phyloP scores from a whole-genome alignment of 2,797 vertebrate genomes.

The Triplophysa yarkandensis region DNA sequence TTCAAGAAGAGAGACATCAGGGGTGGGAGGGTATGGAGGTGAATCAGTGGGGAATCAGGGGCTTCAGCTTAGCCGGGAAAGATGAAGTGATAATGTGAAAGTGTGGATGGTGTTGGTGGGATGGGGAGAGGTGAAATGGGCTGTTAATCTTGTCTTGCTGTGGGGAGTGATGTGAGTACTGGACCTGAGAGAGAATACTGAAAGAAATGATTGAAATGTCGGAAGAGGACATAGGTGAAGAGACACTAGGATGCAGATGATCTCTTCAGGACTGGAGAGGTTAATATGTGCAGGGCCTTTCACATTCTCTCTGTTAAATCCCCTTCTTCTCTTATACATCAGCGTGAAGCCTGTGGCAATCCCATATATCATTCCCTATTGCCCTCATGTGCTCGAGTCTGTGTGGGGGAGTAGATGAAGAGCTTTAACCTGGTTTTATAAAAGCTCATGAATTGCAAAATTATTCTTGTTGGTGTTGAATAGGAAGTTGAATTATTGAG shows the following conservation, averaged over 20 bases:
- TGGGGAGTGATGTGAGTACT: conserved; percentile 18
- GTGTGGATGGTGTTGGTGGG: not conserved
- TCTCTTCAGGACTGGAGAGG: not conserved
- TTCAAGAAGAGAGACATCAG: not conserved
- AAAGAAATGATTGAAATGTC: not conserved
- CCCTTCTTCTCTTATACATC: not conserved
- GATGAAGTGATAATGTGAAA: conserved; percentile 24
- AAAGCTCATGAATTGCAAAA: not conserved
- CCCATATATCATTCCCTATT: not conserved
- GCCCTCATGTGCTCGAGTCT: not conserved
- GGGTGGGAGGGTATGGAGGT: not conserved
- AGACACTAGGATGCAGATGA: not conserved
- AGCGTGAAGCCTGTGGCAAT: not conserved
- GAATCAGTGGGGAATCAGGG: not conserved
- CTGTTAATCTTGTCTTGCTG: conserved; percentile 21
- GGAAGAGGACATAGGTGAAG: not conserved
- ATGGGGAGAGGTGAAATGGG: not conserved
- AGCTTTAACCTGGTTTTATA: not conserved
- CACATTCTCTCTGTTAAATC: not conserved
- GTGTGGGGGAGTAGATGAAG: not conserved
- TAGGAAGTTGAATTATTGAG: conserved; percentile 1
- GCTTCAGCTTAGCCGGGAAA: conserved; percentile 7
- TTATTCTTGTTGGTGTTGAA: not conserved
- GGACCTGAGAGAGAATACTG: conserved; percentile 1
- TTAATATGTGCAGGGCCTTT: conserved; percentile 12